Conservation (phyloP, 23 tunicate species). For the Clavelina lepadiformis region DNA sequence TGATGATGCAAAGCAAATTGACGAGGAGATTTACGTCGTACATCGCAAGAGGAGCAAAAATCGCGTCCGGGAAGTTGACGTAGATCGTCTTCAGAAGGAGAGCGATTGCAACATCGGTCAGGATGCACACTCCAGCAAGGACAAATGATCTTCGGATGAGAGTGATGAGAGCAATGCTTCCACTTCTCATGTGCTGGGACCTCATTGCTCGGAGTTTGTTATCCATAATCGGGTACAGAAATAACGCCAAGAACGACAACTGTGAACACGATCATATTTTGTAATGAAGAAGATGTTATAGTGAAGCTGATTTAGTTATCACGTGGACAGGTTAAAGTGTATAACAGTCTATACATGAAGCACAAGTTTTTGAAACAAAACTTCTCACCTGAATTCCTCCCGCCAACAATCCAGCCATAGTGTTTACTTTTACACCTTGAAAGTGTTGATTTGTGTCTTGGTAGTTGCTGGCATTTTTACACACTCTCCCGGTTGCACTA, state of each 20-base stretch:
- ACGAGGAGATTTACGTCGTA: conserved; percentile 73
- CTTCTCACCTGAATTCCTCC: conserved; percentile 66
- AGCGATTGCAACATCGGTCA: conserved; percentile 71
- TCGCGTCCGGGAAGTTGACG: conserved; percentile 50
- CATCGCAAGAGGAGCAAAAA: conserved; percentile 79
- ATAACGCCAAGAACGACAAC: conserved; percentile 66
- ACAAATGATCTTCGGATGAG: conserved; percentile 75
- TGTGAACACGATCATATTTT: too few species aligned
- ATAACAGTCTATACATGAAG: not conserved
- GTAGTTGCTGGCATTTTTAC: conserved; percentile 10
- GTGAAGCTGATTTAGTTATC: not conserved
- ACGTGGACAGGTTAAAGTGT: not conserved
- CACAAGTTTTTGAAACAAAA: too few species aligned
- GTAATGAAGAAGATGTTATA: conserved; percentile 3
- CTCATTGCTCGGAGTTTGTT: conserved; percentile 73
- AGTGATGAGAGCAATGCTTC: conserved; percentile 36
- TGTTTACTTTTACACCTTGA: conserved; percentile 80
- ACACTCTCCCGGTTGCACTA: conserved; percentile 86
- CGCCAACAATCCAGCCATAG: conserved; percentile 59
- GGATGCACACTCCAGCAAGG: conserved; percentile 75
- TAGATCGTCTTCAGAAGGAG: conserved; percentile 50
- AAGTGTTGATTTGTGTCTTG: not conserved
- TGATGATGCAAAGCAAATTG: conserved; percentile 58
- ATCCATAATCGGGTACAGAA: conserved; percentile 91
- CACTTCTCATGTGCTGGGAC: conserved; percentile 42